Conservation (phyloP, 2,888 invertebrate genomes). For the Leucophenga maculata region DNA sequence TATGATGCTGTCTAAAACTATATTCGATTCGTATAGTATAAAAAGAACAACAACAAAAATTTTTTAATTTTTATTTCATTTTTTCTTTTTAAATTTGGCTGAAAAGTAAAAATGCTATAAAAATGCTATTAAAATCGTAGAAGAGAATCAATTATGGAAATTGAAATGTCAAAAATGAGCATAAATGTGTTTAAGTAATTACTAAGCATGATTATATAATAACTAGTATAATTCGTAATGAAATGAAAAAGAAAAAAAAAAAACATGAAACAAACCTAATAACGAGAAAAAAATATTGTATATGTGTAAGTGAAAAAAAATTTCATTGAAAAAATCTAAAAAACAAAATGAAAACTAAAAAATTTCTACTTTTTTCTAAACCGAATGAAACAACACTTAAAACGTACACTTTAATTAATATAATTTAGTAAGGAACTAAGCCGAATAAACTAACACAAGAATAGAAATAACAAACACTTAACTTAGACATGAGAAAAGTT, state of each 20-base stretch:
- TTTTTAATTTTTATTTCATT: not conserved
- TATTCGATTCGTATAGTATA: not conserved
- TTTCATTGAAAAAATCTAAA: slow-evolving; percentile 21
- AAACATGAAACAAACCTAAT: slow-evolving; percentile 26
- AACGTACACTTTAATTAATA: not conserved
- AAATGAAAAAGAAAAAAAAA: slow-evolving; percentile 37
- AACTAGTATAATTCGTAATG: slow-evolving; percentile 68
- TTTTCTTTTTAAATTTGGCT: not conserved
- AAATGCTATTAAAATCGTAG: slow-evolving; percentile 30
- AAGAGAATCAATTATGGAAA: slow-evolving; percentile 29
- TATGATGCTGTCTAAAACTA: slow-evolving; percentile 23
- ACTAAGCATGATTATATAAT: slow-evolving; percentile 67
- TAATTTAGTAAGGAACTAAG: not conserved
- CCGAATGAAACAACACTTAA: slow-evolving; percentile 6
- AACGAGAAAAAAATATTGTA: slow-evolving; percentile 14
- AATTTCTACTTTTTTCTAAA: slow-evolving; percentile 47
- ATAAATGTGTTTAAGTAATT: slow-evolving; percentile 60
- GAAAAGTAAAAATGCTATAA: slow-evolving; percentile 39
- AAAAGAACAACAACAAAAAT: not conserved
- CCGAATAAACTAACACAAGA: slow-evolving; percentile 1
- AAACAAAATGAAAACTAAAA: slow-evolving; percentile 30
- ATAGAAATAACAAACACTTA: not conserved
- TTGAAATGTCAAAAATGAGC: slow-evolving; percentile 49
- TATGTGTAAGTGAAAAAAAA: slow-evolving; percentile 25
- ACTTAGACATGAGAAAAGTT: slow-evolving; percentile 1